These are phyloP conservation scores for Chelonia mydas DNA, from an alignment of 2,797 vertebrate species.

Conservation along the genomic window DNA sequence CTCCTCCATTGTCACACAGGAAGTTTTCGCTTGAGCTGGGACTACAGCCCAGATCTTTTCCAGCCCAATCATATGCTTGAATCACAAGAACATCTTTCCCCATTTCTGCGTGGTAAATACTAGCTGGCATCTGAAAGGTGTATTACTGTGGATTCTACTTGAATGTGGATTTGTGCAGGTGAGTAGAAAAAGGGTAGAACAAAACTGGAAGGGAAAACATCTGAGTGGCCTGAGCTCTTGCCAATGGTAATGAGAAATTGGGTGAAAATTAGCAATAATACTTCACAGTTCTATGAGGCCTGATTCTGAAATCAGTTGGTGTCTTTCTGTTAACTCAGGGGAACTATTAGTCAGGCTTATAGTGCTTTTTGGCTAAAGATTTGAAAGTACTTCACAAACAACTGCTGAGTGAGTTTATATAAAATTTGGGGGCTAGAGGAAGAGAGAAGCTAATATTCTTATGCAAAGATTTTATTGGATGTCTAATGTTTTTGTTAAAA, in stretches of 20 bases:
- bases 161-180: neutral
- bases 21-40: neutral
- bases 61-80: neutral
- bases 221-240: neutral
- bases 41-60: neutral
- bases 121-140: neutral
- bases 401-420: neutral
- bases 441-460: neutral
- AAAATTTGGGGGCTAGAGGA: neutral
- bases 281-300: neutral
- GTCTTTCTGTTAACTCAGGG: neutral
- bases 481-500: neutral
- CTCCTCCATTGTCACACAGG: neutral
- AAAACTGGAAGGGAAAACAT: neutral
- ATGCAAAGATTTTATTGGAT: neutral
- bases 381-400: neutral
- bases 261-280: neutral
- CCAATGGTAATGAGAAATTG: neutral
- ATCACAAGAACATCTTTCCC: neutral
- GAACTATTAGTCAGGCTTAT: neutral
- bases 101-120: neutral
- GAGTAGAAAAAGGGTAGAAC: neutral
- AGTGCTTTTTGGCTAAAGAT: neutral
- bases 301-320: slow-evolving; percentile 5
- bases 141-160: neutral